Conservation (phyloP, 2,797 vertebrate genomes). For the Taenioides sp. region DNA sequence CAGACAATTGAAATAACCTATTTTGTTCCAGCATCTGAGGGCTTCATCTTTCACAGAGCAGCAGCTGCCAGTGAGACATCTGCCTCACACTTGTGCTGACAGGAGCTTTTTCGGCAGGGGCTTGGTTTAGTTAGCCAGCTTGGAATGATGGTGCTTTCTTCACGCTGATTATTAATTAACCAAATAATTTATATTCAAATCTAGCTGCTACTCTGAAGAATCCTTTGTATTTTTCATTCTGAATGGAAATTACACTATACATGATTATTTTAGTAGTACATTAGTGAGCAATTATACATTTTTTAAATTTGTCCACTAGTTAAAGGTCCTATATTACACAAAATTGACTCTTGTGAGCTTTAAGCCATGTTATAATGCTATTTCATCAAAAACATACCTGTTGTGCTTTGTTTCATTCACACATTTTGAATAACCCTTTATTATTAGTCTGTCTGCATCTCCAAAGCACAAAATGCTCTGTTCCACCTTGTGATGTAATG, state of each 20-base stretch:
- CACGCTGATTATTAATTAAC: neutral
- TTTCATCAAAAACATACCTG: too few relatives aligned
- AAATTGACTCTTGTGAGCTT: too few relatives aligned
- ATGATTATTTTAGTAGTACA: neutral
- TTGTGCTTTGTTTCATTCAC: too few relatives aligned
- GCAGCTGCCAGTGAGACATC: slow-evolving; percentile 63
- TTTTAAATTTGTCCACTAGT: too few relatives aligned
- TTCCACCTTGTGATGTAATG: too few relatives aligned
- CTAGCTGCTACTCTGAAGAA: neutral
- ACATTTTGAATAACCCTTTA: too few relatives aligned
- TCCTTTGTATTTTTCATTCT: neutral
- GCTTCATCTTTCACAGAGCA: slow-evolving; percentile 35
- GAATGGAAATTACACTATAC: neutral
- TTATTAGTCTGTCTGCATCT: too few relatives aligned
- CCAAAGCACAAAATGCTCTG: too few relatives aligned
- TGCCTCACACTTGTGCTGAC: slow-evolving; percentile 61
- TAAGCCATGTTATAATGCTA: too few relatives aligned
- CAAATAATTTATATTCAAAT: neutral
- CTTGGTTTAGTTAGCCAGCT: neutral
- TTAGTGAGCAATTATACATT: too few relatives aligned
- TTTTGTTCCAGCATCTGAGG: slow-evolving; percentile 38
- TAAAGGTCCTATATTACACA: too few relatives aligned
- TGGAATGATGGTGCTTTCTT: neutral
- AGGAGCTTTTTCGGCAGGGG: slow-evolving; percentile 20
- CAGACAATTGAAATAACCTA: slow-evolving; percentile 30